Conservation (phyloP, 2,113 vertebrate genomes). For the Parus major region DNA sequence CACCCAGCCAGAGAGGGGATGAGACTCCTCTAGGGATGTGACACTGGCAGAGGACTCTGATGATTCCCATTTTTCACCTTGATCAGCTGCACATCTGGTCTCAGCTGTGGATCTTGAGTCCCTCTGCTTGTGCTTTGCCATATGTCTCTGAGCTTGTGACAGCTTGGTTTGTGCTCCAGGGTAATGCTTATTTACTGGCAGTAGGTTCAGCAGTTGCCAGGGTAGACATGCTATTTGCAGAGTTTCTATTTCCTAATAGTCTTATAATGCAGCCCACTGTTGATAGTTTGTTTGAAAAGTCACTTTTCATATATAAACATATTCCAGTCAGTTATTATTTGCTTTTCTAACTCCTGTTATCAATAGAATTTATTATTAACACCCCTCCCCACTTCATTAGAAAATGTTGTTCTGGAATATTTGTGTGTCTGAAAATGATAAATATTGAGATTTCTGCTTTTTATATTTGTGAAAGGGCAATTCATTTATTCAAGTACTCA, state of each 20-base stretch:
- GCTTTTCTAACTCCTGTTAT: conserved; percentile 63
- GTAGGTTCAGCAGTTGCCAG: not conserved
- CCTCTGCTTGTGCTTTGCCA: not conserved
- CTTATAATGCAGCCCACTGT: conserved; percentile 57
- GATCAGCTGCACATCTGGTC: not conserved
- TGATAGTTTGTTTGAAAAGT: conserved; percentile 65
- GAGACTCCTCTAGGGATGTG: fast-evolving
- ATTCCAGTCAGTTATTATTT: conserved; percentile 61
- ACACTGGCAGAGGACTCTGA: not conserved
- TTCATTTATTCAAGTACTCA: conserved; percentile 69
- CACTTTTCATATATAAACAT: conserved; percentile 60
- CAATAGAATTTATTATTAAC: conserved; percentile 72
- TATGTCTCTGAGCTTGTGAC: conserved; percentile 16
- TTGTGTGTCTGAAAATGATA: conserved; percentile 62
- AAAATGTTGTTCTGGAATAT: conserved; percentile 65
- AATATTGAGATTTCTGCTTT: conserved; percentile 66
- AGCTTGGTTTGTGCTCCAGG: conserved; percentile 22
- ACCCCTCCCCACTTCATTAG: conserved; percentile 45
- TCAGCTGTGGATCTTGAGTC: not conserved
- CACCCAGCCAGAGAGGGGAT: not conserved
- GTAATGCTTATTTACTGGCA: conserved; percentile 55
- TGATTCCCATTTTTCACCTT: not conserved
- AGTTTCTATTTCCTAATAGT: conserved; percentile 54
- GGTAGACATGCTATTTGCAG: conserved; percentile 45
- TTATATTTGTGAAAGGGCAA: conserved; percentile 65